Percentiles rank a stretch among this genome's conserved stretches.
Evolutionary conservation across 2,113 vertebrate species (phyloP).

Genomic region (Danio rerio): DNA sequence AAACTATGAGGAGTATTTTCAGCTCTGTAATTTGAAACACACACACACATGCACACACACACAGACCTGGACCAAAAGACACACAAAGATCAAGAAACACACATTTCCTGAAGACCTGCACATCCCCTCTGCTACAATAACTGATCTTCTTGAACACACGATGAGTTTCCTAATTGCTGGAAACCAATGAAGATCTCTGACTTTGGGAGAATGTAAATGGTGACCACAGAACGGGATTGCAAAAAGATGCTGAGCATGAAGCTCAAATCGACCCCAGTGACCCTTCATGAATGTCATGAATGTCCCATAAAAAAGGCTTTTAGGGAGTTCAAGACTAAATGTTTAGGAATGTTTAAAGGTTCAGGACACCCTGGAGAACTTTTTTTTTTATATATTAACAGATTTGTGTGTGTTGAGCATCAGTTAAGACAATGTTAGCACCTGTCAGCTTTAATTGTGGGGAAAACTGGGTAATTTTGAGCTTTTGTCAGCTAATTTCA

Average conservation of each 20-base stretch:
- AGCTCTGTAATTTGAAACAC: conserved; percentile 81
- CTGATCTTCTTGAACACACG: conserved; percentile 19
- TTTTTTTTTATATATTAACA: too few species aligned
- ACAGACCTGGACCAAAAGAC: not conserved
- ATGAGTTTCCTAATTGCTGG: not conserved
- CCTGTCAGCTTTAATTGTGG: too few species aligned
- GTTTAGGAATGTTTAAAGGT: too few species aligned
- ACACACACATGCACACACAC: conserved; percentile 47
- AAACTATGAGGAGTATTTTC: conserved; percentile 84
- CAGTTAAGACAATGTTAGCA: too few species aligned
- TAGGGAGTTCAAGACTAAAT: too few species aligned
- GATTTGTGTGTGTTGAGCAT: too few species aligned
- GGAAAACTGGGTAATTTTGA: too few species aligned
- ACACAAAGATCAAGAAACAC: conserved; percentile 41
- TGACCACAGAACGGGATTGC: not conserved
- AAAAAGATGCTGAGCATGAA: not conserved
- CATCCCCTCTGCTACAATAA: not conserved
- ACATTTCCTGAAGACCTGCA: conserved; percentile 47
- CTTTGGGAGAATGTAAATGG: not conserved
- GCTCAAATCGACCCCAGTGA: not conserved
- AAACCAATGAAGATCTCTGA: not conserved
- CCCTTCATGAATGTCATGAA: not conserved
- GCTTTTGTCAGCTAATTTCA: too few species aligned
- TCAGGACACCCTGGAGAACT: too few species aligned
- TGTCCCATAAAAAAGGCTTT: too few species aligned